phyloP scores from a whole-genome alignment of 2,113 vertebrate species.

The Perccottus glenii region DNA sequence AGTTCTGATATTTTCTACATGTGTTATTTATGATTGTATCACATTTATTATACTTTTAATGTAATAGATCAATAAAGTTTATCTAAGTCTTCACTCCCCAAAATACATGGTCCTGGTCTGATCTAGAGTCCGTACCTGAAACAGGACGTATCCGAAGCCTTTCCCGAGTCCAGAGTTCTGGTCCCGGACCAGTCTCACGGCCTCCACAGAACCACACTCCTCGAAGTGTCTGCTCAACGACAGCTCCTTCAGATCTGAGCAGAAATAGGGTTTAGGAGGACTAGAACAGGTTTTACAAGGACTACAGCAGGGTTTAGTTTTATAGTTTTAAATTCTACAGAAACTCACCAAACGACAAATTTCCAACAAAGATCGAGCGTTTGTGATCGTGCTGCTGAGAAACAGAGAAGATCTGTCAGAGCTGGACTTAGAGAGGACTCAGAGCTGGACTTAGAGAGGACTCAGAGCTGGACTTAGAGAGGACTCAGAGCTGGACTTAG shows the following conservation, averaged over 20 bases:
- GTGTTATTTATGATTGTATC: too few species aligned
- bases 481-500: conserved; percentile 24
- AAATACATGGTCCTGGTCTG: too few species aligned
- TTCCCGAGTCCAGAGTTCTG: conserved; percentile 84
- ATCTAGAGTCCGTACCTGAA: conserved; percentile 78
- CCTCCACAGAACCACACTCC: conserved; percentile 83
- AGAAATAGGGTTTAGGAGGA: not conserved
- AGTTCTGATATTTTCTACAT: too few species aligned
- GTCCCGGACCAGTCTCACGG: conserved; percentile 88
- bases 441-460: too few species aligned
- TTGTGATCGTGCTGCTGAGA: conserved; percentile 87
- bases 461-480: not conserved
- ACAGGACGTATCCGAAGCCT: conserved; percentile 95
- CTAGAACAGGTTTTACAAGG: too few species aligned
- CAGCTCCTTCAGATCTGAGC: conserved; percentile 82
- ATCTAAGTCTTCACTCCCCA: too few species aligned
- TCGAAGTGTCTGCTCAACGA: conserved; percentile 84
- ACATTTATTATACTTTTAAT: too few species aligned
- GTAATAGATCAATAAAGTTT: too few species aligned
- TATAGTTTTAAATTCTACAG: not conserved
- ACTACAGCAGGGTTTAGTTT: not conserved
- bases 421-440: not conserved
- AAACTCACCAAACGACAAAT: conserved; percentile 91
- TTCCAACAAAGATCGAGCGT: conserved; percentile 91
- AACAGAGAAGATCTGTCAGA: conserved; percentile 11